phyloP scores from a whole-genome alignment of 2,797 vertebrate species.

The Natrix natrix region DNA sequence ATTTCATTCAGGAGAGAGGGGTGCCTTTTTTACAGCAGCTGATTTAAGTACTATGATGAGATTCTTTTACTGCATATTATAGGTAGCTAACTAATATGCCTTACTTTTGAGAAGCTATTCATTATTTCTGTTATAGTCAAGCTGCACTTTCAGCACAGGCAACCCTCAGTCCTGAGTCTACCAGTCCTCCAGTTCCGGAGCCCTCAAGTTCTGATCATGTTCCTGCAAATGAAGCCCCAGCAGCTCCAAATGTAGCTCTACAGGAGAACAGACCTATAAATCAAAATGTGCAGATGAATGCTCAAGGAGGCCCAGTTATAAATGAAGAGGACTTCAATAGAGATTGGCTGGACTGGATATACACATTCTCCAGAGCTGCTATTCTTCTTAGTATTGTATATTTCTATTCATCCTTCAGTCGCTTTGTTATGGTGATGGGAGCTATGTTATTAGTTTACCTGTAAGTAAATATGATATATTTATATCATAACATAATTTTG shows the following conservation, averaged over 20 bases:
- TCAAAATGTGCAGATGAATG: slow-evolving; percentile 88
- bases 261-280: slow-evolving; percentile 81
- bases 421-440: slow-evolving; percentile 93
- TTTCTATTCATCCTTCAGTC: slow-evolving; percentile 96
- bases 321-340: slow-evolving; percentile 92
- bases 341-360: slow-evolving; percentile 97
- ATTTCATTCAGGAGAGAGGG: neutral
- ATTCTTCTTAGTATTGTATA: slow-evolving; percentile 94
- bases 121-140: slow-evolving; percentile 73
- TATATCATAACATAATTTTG: neutral
- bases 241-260: slow-evolving; percentile 70
- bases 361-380: slow-evolving; percentile 85
- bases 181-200: slow-evolving; percentile 56
- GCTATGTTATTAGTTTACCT: slow-evolving; percentile 94
- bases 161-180: slow-evolving; percentile 64
- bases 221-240: slow-evolving; percentile 74
- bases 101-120: neutral
- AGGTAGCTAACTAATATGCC: neutral
- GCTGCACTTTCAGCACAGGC: slow-evolving; percentile 82
- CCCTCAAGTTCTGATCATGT: slow-evolving; percentile 63
- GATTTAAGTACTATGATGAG: neutral
- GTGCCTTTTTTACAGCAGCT: neutral
- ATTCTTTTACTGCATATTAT: neutral
- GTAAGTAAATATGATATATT: slow-evolving; percentile 76
- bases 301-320: slow-evolving; percentile 85